These are phyloP conservation scores for Drosophila micromelanica DNA, from an alignment of 1,140 invertebrate genomes.

Conservation along the genomic window DNA sequence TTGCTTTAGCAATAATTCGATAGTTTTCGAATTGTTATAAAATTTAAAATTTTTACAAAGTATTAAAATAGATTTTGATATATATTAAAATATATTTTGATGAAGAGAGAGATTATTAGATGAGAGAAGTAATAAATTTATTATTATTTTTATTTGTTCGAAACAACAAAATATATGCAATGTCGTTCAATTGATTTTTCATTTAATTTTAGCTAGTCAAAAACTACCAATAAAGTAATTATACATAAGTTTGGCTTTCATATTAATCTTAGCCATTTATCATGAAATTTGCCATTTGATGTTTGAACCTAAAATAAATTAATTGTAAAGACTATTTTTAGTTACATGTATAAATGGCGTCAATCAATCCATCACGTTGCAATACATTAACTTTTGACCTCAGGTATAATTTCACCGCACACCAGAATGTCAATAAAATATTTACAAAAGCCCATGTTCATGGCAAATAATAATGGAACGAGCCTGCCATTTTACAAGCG, in stretches of 20 bases:
- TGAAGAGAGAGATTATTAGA: too few species aligned
- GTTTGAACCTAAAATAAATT: slow-evolving; percentile 1
- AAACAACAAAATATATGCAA: too few species aligned
- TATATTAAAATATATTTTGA: too few species aligned
- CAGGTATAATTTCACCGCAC: slow-evolving; percentile 40
- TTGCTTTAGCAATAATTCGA: too few species aligned
- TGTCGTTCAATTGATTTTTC: too few species aligned
- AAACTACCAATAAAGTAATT: too few species aligned
- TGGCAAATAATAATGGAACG: slow-evolving; percentile 13
- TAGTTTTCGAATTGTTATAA: too few species aligned
- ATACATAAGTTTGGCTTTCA: not conserved
- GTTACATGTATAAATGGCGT: not conserved
- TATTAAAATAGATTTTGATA: too few species aligned
- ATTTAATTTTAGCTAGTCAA: not conserved
- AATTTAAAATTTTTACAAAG: too few species aligned
- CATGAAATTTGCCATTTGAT: not conserved
- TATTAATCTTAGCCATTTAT: too few species aligned
- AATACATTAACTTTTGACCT: slow-evolving; percentile 65
- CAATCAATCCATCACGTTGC: slow-evolving; percentile 29
- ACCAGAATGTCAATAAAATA: slow-evolving; percentile 54
- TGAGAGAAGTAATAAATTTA: too few species aligned
- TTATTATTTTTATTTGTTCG: too few species aligned
- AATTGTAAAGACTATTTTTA: not conserved
- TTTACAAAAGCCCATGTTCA: slow-evolving; percentile 49
- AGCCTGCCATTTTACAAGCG: slow-evolving; percentile 5